phyloP scores from a whole-genome alignment of 2,797 vertebrate species.

The Enteromius fasciolatus region DNA sequence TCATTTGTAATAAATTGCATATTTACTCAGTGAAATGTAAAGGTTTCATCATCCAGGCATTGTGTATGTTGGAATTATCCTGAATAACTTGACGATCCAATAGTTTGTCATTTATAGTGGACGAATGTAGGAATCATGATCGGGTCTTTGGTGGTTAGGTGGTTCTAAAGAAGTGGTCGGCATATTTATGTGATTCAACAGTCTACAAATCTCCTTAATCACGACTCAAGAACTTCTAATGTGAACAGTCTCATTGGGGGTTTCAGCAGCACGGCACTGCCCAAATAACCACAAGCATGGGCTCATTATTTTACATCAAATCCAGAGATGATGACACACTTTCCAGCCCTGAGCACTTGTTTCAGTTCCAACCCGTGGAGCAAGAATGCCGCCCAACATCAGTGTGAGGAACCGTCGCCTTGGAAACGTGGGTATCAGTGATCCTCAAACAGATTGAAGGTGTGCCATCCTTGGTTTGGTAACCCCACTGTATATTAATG shows the following conservation, averaged over 20 bases:
- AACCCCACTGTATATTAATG: background rate
- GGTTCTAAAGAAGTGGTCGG: conserved; percentile 44
- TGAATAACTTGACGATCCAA: conserved; percentile 50
- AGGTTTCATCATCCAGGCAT: conserved; percentile 66
- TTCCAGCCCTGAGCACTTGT: conserved; percentile 55
- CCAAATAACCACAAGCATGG: conserved; percentile 28
- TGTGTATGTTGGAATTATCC: conserved; percentile 61
- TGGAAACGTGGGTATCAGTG: conserved; percentile 1
- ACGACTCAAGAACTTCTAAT: background rate
- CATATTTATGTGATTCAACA: conserved; percentile 41
- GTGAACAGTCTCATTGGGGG: conserved; percentile 1
- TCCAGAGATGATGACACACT: conserved; percentile 62
- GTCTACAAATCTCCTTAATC: conserved; percentile 40
- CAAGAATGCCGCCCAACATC: background rate
- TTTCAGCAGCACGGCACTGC: background rate
- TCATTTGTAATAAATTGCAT: background rate
- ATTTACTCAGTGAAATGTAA: background rate
- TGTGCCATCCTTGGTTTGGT: conserved; percentile 13
- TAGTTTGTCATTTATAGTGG: conserved; percentile 70
- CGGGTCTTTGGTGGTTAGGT: conserved; percentile 60
- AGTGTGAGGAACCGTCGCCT: background rate
- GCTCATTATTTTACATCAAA: conserved; percentile 59
- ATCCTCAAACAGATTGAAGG: background rate
- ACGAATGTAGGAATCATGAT: conserved; percentile 65
- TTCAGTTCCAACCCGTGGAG: conserved; percentile 17